Evolutionary conservation across 2,888 invertebrate species (phyloP).

Genomic region (Bursaphelenchus okinawaensis): DNA sequence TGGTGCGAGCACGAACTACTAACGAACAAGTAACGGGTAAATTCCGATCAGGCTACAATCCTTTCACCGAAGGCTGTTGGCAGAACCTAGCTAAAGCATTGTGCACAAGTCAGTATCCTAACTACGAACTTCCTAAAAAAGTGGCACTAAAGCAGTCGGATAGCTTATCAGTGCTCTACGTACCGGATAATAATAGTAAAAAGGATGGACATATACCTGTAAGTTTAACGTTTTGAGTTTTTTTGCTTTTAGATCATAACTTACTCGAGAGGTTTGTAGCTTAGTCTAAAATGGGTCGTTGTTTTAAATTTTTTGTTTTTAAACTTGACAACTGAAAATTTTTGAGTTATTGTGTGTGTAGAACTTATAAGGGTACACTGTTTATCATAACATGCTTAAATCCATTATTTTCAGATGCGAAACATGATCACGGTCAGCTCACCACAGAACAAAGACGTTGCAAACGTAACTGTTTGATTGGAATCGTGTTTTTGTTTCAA

Average conservation of each 20-base stretch:
- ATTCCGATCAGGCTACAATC: constrained; percentile 96
- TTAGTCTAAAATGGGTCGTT: not conserved
- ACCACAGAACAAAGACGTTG: not conserved
- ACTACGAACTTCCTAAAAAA: constrained; percentile 7
- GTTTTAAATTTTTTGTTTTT: too few species aligned
- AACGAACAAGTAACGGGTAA: constrained; percentile 97
- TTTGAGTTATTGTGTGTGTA: too few species aligned
- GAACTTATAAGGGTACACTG: too few species aligned
- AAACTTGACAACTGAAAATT: too few species aligned
- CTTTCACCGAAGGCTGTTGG: constrained; percentile 90
- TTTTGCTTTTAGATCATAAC: not conserved
- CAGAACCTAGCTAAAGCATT: constrained; percentile 89
- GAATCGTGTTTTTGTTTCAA: too few species aligned
- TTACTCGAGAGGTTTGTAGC: not conserved
- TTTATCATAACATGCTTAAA: too few species aligned
- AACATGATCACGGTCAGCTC: not conserved
- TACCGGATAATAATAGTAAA: constrained; percentile 34
- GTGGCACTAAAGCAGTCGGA: constrained; percentile 17
- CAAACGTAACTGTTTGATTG: not conserved
- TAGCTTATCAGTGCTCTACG: constrained; percentile 38
- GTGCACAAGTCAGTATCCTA: constrained; percentile 93
- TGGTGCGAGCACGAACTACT: constrained; percentile 90
- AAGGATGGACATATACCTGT: constrained; percentile 43
- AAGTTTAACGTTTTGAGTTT: constrained; percentile 5
- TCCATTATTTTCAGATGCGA: not conserved